Percentiles rank a stretch among this genome's conserved stretches.
Evolutionary conservation across 1,140 invertebrate species (phyloP).

Genomic region (Drosophila aff.): DNA sequence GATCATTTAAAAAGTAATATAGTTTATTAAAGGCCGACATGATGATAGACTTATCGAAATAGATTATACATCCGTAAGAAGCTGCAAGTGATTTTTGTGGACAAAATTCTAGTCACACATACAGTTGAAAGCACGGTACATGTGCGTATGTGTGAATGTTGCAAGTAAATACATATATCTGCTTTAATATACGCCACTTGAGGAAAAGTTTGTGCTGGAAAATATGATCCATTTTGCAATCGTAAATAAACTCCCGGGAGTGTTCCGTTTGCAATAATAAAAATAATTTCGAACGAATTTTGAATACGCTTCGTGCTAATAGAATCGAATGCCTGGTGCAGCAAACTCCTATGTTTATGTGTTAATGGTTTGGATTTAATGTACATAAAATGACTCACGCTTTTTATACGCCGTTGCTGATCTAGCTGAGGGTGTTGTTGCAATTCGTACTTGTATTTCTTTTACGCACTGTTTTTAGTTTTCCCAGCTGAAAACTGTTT

Average conservation of each 20-base stretch:
- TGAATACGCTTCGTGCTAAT: background rate
- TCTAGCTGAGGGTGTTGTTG: constrained; percentile 21
- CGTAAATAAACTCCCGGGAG: constrained; percentile 9
- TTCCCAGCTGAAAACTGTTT: constrained; percentile 7
- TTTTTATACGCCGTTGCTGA: constrained; percentile 10
- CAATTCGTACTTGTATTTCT: constrained; percentile 4
- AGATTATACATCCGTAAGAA: background rate
- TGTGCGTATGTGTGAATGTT: constrained; percentile 32
- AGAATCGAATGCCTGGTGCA: constrained; percentile 12
- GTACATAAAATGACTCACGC: constrained; percentile 41
- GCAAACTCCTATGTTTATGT: constrained; percentile 20
- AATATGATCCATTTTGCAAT: constrained; percentile 34
- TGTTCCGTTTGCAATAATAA: background rate
- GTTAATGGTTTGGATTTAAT: constrained; percentile 22
- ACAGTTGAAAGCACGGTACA: constrained; percentile 6
- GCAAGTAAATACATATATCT: constrained; percentile 47
- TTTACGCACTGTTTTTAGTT: constrained; percentile 1
- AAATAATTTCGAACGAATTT: background rate
- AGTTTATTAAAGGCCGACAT: background rate
- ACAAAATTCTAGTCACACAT: constrained; percentile 23
- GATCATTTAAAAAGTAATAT: constrained; percentile 4
- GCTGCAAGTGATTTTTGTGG: background rate
- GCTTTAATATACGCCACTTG: constrained; percentile 22
- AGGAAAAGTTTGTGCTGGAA: constrained; percentile 41
- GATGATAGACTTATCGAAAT: background rate